Base-by-base conservation (phyloP, 1,140 invertebrate genomes). In the Drosophila azteca region DNA sequence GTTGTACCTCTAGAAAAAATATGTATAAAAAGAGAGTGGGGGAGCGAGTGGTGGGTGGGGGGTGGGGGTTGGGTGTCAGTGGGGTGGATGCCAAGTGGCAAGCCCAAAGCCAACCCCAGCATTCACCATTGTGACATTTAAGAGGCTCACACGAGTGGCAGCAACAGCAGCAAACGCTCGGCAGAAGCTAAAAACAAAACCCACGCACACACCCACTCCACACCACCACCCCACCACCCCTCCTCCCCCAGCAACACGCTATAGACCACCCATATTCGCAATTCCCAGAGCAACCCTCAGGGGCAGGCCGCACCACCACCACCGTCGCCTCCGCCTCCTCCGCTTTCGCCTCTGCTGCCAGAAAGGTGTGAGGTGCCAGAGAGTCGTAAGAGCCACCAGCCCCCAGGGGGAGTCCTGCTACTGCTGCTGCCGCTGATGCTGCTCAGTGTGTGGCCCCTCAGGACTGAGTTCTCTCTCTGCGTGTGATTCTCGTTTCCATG, bases 61-160 rank as follows among this genome's bases (percentile, higher is more conserved):
- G 7, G 2, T 39, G 35, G 11, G 22, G 9, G 6, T 55, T 6
- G 65, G 60, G 53, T 63, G 68, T 20, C n/a, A n/a, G n/a, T n/a
- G n/a, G 64, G 53, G 11, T 39, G 35, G 35, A 13, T 39, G 35
- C 55, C 60, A 57, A 65, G 79, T 68, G 80, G 51, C 80, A 85
- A 68, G 66, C 81, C 80, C 81, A 62, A 69, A 77, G 80, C 60
- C 53, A 74, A 39, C 45, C 72, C 52, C 43, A 74, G 63, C 81
- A 77, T 77, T 39, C 77, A 77, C 78, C 82, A 81, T 77, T 87
- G 81, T 85, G 81, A 85, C 81, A 85, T 85, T 87, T 87, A 87
- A 85, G 82, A 77, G 80, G 72, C 80, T 81, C 80, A 64, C 65
- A 82, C 85, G 81, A 84, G 81, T 65, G 51, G 55, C 64, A 57